Percentiles rank a stretch among this genome's conserved stretches.
phyloP scores from a whole-genome alignment of 2,888 invertebrate genomes.

The Sympetrum striolatum region DNA sequence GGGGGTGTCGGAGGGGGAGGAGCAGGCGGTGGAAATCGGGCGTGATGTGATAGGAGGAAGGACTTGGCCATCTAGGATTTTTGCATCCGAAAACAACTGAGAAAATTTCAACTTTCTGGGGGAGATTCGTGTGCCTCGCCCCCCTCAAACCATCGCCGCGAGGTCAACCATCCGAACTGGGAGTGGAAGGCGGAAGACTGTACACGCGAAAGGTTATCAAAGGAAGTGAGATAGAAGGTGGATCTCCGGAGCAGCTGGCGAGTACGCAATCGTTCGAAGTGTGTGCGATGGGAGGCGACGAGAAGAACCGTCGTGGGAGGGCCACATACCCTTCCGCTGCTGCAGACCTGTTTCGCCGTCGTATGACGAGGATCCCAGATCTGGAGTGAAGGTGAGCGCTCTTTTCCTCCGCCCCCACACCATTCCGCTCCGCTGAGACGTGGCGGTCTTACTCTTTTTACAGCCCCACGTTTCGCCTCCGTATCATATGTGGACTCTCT shows the following conservation, averaged over 20 bases:
- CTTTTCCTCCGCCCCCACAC: background rate
- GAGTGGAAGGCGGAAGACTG: too few species aligned
- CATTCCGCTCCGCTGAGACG: background rate
- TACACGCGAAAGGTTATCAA: background rate
- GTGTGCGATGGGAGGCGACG: background rate
- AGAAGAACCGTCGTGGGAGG: background rate
- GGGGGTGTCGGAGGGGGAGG: background rate
- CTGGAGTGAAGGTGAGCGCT: constrained; percentile 14
- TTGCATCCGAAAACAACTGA: background rate
- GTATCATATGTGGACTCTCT: background rate
- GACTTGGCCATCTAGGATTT: background rate
- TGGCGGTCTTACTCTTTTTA: background rate
- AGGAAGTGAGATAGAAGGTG: background rate
- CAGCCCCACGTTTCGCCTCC: background rate
- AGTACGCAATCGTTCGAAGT: background rate
- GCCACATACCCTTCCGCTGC: background rate
- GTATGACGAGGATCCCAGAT: background rate
- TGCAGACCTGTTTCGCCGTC: background rate
- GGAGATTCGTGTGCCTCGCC: too few species aligned
- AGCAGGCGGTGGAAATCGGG: background rate
- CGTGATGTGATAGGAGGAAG: background rate
- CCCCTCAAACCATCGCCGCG: too few species aligned
- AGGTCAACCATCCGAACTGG: too few species aligned
- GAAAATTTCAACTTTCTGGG: too few species aligned
- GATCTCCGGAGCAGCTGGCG: background rate